These are phyloP conservation scores for Mesorhabditis belari DNA, from an alignment of 2,888 invertebrate species.

Conservation along the genomic window DNA sequence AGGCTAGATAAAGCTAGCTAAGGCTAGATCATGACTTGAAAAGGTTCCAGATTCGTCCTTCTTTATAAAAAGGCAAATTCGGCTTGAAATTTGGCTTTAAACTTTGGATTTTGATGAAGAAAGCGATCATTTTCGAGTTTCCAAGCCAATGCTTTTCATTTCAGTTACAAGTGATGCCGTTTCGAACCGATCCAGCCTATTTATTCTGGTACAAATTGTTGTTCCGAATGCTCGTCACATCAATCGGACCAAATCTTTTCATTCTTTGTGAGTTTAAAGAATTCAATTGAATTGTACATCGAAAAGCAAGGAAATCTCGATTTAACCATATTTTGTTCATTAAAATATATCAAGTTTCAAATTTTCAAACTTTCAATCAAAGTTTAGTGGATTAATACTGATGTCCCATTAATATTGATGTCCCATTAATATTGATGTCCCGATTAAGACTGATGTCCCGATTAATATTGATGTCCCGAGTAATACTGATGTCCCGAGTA, in stretches of 20 bases:
- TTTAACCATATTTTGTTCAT: too few species aligned
- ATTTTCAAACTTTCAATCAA: too few species aligned
- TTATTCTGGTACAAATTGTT: conserved; percentile 30
- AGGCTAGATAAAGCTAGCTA: too few species aligned
- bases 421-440: too few species aligned
- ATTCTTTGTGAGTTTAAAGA: conserved; percentile 26
- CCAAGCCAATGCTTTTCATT: conserved; percentile 2
- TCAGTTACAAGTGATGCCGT: conserved; percentile 22
- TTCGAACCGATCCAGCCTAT: conserved; percentile 31
- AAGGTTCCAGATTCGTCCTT: not conserved
- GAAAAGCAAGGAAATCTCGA: too few species aligned
- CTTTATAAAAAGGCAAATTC: not conserved
- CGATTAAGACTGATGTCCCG: too few species aligned
- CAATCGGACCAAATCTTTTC: conserved; percentile 43
- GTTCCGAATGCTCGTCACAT: conserved; percentile 42
- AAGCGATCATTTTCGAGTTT: not conserved
- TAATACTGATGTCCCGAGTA: too few species aligned
- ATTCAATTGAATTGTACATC: too few species aligned
- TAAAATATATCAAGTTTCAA: too few species aligned
- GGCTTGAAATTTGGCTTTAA: not conserved
- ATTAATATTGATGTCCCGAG: too few species aligned
- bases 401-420: too few species aligned
- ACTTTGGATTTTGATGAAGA: not conserved
- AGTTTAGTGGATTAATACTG: too few species aligned
- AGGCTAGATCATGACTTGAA: conserved; percentile 14